Conservation (phyloP, 2,113 vertebrate species). For the Mesitornis unicolor region DNA sequence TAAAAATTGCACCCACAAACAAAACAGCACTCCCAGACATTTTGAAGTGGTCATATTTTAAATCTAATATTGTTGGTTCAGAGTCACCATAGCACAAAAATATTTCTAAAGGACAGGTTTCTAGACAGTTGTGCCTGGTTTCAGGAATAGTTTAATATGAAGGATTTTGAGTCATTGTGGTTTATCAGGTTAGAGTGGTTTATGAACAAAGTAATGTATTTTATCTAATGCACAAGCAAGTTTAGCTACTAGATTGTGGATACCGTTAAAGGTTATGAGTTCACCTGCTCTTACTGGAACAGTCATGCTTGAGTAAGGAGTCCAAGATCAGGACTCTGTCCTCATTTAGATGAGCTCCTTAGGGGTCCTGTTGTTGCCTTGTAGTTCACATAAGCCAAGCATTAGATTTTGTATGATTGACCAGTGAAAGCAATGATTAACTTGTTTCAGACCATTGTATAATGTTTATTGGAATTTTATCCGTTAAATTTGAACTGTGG, state of each 20-base stretch:
- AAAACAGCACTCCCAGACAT: neutral
- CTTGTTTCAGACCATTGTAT: neutral
- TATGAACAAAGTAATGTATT: neutral
- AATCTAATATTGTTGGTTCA: neutral
- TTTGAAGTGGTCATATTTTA: neutral
- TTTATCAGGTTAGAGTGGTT: slow-evolving; percentile 9
- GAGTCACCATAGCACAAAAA: neutral
- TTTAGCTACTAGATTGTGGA: neutral
- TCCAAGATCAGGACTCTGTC: neutral
- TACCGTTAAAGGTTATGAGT: neutral
- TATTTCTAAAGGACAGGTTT: slow-evolving; percentile 1
- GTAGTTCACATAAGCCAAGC: neutral
- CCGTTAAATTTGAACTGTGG: neutral
- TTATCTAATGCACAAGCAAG: neutral
- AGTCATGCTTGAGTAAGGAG: neutral
- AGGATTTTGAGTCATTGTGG: neutral
- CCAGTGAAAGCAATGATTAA: neutral
- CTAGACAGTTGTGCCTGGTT: neutral
- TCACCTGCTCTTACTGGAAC: neutral
- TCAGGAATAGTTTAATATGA: neutral
- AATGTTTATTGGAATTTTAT: neutral
- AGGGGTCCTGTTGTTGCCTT: neutral
- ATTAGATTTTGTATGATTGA: neutral
- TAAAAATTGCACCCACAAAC: neutral
- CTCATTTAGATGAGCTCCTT: neutral